A percentile compares a stretch with the other conserved stretches of the same genome.
These are phyloP conservation scores for Pseudomugil tenellus DNA, from an alignment of 2,797 vertebrate genomes.

Conservation along the genomic window DNA sequence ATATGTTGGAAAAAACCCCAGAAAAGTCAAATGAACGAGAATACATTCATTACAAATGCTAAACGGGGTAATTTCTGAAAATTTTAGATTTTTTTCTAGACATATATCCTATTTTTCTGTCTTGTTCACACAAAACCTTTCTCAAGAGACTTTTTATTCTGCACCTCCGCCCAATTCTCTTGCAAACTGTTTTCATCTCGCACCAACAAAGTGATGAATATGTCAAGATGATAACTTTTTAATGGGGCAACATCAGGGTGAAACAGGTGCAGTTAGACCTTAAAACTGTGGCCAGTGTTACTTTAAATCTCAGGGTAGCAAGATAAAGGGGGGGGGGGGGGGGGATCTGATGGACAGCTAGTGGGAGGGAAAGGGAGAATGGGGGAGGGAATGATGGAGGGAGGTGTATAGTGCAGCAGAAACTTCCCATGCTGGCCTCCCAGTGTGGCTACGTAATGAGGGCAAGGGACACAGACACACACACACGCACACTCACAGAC, in stretches of 20 bases:
- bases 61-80: background rate
- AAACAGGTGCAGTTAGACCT: slow-evolving; percentile 32
- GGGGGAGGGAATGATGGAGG: slow-evolving; percentile 46
- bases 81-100: background rate
- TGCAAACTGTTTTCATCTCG: background rate
- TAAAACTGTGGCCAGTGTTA: slow-evolving; percentile 29
- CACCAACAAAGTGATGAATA: background rate
- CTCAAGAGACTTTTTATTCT: slow-evolving; percentile 1
- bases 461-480: slow-evolving; percentile 77
- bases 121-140: background rate
- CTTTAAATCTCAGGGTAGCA: slow-evolving; percentile 28
- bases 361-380: slow-evolving; percentile 46
- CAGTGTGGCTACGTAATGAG: slow-evolving; percentile 88
- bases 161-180: background rate
- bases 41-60: background rate
- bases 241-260: background rate
- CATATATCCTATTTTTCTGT: background rate
- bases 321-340: slow-evolving; percentile 50
- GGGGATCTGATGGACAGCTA: slow-evolving; percentile 61
- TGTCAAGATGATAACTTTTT: background rate
- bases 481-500: slow-evolving; percentile 47
- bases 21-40: background rate
- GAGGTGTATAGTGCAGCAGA: slow-evolving; percentile 77
- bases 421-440: slow-evolving; percentile 89
- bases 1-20: too few relatives aligned